Evolutionary conservation across 2,888 invertebrate genomes (phyloP).

Genomic region (Nephrotoma guestfalica): DNA sequence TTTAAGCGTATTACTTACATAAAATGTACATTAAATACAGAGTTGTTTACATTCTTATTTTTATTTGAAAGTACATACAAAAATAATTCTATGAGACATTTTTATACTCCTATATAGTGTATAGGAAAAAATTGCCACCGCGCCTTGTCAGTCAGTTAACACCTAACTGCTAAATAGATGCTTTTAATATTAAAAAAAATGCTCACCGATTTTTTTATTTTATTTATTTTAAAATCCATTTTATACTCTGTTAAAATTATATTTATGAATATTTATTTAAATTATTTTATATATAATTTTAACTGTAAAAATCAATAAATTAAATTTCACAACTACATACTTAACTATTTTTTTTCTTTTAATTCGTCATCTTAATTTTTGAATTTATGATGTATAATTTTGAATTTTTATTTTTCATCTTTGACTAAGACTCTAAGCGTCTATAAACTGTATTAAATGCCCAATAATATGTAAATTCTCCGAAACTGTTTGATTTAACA

Average conservation of each 20-base stretch:
- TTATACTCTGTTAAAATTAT: not conserved
- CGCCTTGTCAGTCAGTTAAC: constrained; percentile 28
- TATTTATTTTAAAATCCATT: not conserved
- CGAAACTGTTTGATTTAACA: not conserved
- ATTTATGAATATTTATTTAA: not conserved
- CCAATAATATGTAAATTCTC: not conserved
- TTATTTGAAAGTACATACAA: not conserved
- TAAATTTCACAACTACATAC: not conserved
- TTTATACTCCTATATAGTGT: too few relatives aligned
- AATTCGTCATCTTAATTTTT: not conserved
- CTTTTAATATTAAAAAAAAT: constrained; percentile 1
- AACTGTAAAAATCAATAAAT: not conserved
- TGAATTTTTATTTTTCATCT: not conserved
- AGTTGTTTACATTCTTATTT: not conserved
- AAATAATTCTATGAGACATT: not conserved
- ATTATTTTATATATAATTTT: not conserved
- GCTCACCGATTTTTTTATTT: not conserved
- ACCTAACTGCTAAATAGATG: constrained; percentile 18
- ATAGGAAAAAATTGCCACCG: constrained; percentile 21
- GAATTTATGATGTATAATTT: not conserved
- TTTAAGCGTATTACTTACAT: not conserved
- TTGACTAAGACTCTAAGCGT: not conserved
- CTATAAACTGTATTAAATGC: not conserved
- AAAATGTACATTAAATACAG: not conserved
- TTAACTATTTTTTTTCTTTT: not conserved